These are phyloP conservation scores for Micromesistius poutassou DNA, from an alignment of 2,797 vertebrate species.

Conservation along the genomic window DNA sequence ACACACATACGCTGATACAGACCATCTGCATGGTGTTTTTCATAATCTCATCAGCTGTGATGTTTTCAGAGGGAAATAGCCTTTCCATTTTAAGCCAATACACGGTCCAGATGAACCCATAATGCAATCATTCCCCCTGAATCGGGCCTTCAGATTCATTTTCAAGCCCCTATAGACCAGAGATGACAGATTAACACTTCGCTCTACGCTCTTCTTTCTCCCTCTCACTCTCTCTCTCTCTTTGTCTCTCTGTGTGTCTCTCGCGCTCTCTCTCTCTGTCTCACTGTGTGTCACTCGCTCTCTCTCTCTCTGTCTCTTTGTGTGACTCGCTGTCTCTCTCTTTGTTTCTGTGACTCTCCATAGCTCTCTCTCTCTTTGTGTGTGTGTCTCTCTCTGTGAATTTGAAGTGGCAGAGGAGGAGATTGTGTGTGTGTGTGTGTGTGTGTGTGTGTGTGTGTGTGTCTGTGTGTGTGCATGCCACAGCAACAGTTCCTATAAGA, in stretches of 20 bases:
- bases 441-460: neutral
- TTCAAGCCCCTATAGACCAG: conserved; percentile 64
- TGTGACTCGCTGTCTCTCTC: too few relatives aligned
- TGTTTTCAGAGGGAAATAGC: conserved; percentile 64
- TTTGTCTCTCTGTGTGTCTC: neutral
- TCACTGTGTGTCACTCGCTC: neutral
- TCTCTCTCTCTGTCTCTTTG: too few relatives aligned
- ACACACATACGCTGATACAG: neutral
- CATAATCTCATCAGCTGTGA: conserved; percentile 67
- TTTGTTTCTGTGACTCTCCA: neutral
- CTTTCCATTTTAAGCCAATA: conserved; percentile 74
- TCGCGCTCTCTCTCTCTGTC: neutral
- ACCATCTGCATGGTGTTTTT: conserved; percentile 39
- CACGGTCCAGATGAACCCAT: conserved; percentile 63
- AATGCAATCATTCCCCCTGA: conserved; percentile 68
- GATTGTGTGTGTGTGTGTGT: neutral
- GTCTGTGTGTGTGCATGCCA: neutral
- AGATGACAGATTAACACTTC: conserved; percentile 69
- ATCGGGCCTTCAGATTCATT: conserved; percentile 48
- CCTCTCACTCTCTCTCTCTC: neutral
- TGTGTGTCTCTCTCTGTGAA: neutral
- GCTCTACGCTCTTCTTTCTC: neutral
- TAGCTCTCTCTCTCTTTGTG: neutral
- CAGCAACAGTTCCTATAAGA: neutral
- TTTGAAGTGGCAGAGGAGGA: too few relatives aligned